Conservation (phyloP, 2,888 invertebrate species). For the Xestia ashworthii region DNA sequence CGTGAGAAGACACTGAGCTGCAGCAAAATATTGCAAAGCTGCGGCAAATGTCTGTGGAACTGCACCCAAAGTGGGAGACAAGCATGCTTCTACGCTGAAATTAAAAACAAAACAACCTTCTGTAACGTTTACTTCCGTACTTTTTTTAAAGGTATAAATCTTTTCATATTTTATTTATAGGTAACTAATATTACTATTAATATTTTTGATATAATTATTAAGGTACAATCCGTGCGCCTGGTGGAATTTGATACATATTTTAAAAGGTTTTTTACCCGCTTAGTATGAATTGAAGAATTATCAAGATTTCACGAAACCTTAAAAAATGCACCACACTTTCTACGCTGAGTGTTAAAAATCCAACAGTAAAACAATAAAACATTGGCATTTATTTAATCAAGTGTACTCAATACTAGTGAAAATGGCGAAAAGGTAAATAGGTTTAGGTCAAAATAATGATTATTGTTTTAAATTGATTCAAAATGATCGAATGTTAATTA, state of each 20-base stretch:
- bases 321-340: too few relatives aligned
- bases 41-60: constrained; percentile 27
- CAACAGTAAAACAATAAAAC: too few relatives aligned
- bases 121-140: background rate
- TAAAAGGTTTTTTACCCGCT: background rate
- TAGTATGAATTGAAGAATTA: background rate
- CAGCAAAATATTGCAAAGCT: constrained; percentile 42
- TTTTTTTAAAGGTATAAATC: too few relatives aligned
- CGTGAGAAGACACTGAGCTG: constrained; percentile 37
- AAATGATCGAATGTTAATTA: too few relatives aligned
- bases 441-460: too few relatives aligned
- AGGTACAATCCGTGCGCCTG: background rate
- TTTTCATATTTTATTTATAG: too few relatives aligned
- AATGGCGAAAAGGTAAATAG: too few relatives aligned
- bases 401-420: too few relatives aligned
- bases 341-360: too few relatives aligned
- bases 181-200: background rate
- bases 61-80: constrained; percentile 29
- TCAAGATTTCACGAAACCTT: background rate
- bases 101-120: background rate
- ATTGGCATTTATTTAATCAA: too few relatives aligned
- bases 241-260: background rate
- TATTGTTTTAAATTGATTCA: too few relatives aligned
- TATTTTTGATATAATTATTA: background rate
- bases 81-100: constrained; percentile 9